Conservation (phyloP, 2,113 vertebrate genomes). For the Pseudorhombus dupliciocellatus region DNA sequence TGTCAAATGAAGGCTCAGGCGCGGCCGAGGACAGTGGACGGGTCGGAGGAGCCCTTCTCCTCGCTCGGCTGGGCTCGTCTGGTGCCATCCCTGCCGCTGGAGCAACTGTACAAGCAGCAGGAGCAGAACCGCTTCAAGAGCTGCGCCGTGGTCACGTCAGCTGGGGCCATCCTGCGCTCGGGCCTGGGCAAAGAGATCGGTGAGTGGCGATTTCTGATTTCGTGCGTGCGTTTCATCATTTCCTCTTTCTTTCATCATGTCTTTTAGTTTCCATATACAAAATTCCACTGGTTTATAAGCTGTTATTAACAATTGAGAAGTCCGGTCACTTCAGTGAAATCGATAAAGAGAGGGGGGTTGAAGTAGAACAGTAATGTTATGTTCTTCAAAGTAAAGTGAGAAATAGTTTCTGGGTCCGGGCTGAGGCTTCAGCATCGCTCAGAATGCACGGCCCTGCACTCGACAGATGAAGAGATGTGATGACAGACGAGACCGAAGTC, state of each 20-base stretch:
- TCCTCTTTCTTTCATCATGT: too few species aligned
- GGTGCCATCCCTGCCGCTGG: slow-evolving; percentile 84
- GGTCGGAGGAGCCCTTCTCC: slow-evolving; percentile 90
- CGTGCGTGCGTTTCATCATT: too few species aligned
- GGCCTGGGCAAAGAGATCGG: slow-evolving; percentile 93
- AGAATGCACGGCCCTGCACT: background rate
- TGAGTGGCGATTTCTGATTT: slow-evolving; percentile 59
- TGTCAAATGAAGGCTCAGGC: slow-evolving; percentile 87
- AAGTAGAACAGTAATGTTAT: too few species aligned
- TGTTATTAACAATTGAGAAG: too few species aligned
- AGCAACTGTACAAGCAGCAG: slow-evolving; percentile 77
- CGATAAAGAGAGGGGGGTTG: too few species aligned
- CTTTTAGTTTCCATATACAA: too few species aligned
- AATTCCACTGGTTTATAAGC: too few species aligned
- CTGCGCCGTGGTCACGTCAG: slow-evolving; percentile 96
- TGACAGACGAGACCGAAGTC: background rate
- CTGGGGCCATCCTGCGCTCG: slow-evolving; percentile 95
- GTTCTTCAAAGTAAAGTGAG: too few species aligned
- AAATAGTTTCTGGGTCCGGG: too few species aligned
- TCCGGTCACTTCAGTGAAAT: too few species aligned
- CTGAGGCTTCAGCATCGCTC: too few species aligned
- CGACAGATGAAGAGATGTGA: background rate
- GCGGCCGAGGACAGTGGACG: slow-evolving; percentile 88
- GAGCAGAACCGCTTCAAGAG: slow-evolving; percentile 74
- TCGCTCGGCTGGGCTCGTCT: slow-evolving; percentile 88